phyloP scores from a whole-genome alignment of 2,888 invertebrate genomes.

The Allacma fusca region DNA sequence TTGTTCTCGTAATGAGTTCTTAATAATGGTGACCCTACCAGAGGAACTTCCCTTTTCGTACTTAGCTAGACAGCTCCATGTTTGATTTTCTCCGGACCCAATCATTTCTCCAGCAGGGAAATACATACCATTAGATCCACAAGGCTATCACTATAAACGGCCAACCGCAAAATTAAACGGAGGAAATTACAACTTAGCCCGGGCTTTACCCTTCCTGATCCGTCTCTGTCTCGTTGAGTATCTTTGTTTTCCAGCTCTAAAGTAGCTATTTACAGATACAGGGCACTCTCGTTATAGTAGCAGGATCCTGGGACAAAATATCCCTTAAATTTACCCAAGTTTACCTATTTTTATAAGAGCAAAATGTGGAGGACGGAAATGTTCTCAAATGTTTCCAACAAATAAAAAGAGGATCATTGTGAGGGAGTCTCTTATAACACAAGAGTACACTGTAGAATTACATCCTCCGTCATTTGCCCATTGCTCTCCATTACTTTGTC shows the following conservation, averaged over 20 bases:
- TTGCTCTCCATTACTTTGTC: slow-evolving; percentile 3
- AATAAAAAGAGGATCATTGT: no score
- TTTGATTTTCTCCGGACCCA: slow-evolving; percentile 37
- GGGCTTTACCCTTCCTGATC: not conserved
- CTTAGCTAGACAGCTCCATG: slow-evolving; percentile 31
- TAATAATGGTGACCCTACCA: slow-evolving; percentile 42
- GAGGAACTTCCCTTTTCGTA: slow-evolving; percentile 33
- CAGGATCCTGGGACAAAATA: no score
- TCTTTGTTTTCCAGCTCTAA: not conserved
- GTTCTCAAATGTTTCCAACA: no score
- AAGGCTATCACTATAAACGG: slow-evolving; percentile 42
- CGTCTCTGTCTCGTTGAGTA: not conserved
- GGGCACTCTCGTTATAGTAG: no score
- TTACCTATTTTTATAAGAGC: no score
- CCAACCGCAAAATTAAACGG: slow-evolving; percentile 45
- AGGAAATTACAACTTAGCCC: slow-evolving; percentile 27
- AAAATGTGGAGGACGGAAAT: no score
- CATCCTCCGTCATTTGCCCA: not conserved
- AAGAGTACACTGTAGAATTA: no score
- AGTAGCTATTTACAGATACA: no score
- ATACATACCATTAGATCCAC: slow-evolving; percentile 33
- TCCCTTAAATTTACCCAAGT: no score
- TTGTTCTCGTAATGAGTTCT: slow-evolving; percentile 43
- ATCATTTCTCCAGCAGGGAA: slow-evolving; percentile 24
- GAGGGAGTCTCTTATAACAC: no score